Evolutionary conservation across 2,797 vertebrate species (phyloP), one percentile per base, ranked within the genome.

Genomic region (Silurus aristotelis): DNA sequence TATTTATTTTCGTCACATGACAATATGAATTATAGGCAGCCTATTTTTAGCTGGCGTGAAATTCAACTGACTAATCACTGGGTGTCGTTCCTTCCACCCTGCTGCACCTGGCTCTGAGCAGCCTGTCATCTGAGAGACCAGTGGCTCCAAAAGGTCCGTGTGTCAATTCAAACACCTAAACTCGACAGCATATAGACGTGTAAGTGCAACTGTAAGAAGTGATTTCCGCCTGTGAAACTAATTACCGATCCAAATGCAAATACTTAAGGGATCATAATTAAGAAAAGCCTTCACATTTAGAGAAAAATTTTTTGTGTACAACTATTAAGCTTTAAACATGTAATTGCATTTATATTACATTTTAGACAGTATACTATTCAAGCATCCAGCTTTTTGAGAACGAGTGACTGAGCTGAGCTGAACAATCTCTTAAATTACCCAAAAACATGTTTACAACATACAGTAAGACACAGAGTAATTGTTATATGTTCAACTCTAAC

Each of bases 181-280:
- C 75, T 92, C 10, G 89, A 91, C 88, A 89, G 83, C 81, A 91
- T 91, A 91, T 87, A 91, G 66, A 92, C 91, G 90, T 91, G 87
- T 78, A 71, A 91, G 89, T 87, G 91, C 92, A 94, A 93, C 92
- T 93, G 92, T 87, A 87, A 87, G 88, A 64, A 84, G 76, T 90
- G 55, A 87, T 73, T 82, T 84, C 43, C 70, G 25, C 76, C 60
- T 82, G 77, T 68, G 68, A 77, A 81, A 64, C 61, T 71, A 80
- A 88, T 83, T 46, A 66, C 46, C 56, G 25, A 27, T 75, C 60
- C 46, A 71, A 61, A 78, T 56, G 56, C 63, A 76, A 79, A 38
- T 80, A 56, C 43, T 67, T 38, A 79, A 80, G 2, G 17, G 14
- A 15, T 64, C 22, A 75, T 66, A 25, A 48, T 72, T 27, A 2